These are phyloP conservation scores for Cancer borealis DNA, from an alignment of 2,888 invertebrate genomes.

Conservation along the genomic window DNA sequence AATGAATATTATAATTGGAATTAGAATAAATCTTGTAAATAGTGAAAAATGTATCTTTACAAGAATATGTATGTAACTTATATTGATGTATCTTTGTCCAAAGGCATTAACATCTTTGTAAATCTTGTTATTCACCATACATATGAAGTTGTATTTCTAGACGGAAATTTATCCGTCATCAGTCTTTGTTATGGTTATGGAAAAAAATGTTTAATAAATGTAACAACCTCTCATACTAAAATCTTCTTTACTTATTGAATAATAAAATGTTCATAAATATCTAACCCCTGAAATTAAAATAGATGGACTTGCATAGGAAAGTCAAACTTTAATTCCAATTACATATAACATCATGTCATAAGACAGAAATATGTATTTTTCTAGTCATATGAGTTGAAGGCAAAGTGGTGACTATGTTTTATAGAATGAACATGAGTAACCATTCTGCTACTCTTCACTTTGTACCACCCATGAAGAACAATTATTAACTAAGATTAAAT, in stretches of 20 bases:
- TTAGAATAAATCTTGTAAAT: background rate
- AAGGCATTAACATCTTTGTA: background rate
- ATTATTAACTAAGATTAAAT: background rate
- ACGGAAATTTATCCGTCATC: background rate
- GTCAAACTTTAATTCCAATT: background rate
- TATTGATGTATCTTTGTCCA: background rate
- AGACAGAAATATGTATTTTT: conserved; percentile 19
- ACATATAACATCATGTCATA: background rate
- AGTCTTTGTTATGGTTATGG: background rate
- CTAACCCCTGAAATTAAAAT: conserved; percentile 25
- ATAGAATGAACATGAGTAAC: background rate
- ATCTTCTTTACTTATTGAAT: background rate
- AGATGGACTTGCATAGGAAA: conserved; percentile 21
- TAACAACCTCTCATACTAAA: background rate
- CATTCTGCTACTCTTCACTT: background rate
- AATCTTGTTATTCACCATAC: background rate
- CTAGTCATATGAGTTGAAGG: background rate
- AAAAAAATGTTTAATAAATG: background rate
- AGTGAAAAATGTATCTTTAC: background rate
- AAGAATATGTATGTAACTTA: background rate
- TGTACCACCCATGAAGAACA: conserved; percentile 9
- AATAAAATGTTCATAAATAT: background rate
- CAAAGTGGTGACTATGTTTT: background rate
- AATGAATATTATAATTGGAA: background rate
- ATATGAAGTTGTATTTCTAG: background rate